Evolutionary conservation across 2,888 invertebrate species (phyloP).

Genomic region (Trissolcus brochymenae): DNA sequence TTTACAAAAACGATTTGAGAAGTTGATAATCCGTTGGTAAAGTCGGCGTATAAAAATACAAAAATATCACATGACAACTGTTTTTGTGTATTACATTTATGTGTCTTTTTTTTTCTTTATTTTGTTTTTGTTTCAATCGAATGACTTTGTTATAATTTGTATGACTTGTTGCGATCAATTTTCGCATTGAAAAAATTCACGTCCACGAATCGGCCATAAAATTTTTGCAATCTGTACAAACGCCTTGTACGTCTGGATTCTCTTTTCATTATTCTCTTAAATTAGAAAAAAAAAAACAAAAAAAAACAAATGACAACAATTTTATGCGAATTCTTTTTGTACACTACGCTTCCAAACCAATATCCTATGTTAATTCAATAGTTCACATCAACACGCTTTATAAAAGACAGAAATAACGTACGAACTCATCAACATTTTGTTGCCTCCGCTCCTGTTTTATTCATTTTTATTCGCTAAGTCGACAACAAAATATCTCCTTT

Average conservation of each 20-base stretch:
- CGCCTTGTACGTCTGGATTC: conserved; percentile 32
- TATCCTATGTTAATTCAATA: conserved; percentile 38
- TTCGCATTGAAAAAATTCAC: conserved; percentile 52
- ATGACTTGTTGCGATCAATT: conserved; percentile 5
- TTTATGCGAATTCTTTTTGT: conserved; percentile 50
- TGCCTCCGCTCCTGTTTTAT: conserved; percentile 1
- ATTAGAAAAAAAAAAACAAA: conserved; percentile 45
- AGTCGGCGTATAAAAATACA: conserved; percentile 56
- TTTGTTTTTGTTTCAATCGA: conserved; percentile 1
- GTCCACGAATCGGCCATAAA: conserved; percentile 51
- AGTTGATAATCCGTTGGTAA: conserved; percentile 52
- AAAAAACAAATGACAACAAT: conserved; percentile 48
- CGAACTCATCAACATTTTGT: conserved; percentile 20
- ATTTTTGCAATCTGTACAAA: conserved; percentile 55
- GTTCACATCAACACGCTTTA: conserved; percentile 42
- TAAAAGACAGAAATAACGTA: conserved; percentile 39
- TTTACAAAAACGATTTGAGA: conserved; percentile 42
- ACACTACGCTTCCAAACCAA: conserved; percentile 36
- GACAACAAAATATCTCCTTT: conserved; percentile 5
- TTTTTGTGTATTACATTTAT: conserved; percentile 31
- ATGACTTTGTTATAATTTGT: conserved; percentile 36
- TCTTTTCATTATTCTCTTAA: conserved; percentile 28
- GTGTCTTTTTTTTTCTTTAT: too few species aligned
- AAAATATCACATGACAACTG: conserved; percentile 57
- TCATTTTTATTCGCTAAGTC: conserved; percentile 6